Evolutionary conservation across 2,888 invertebrate genomes (phyloP), one percentile per base, ranked within the genome.

Genomic region (Steromphala cineraria): DNA sequence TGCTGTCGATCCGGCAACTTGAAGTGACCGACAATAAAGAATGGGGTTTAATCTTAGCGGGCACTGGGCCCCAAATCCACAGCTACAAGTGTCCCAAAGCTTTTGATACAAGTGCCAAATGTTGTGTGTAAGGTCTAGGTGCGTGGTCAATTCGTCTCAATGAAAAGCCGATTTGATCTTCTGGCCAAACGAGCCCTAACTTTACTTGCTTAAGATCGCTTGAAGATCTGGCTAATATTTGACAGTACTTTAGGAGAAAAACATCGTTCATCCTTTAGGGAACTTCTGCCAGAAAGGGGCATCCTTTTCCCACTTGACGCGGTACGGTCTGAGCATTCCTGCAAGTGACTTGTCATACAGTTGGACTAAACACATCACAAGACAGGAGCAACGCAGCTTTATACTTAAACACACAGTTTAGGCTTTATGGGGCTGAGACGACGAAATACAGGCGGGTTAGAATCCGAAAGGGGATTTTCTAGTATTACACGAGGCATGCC

Each of bases 101-200:
- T 75, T 79, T 79, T 79, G 79, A 79, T 62, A 67, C 71, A 71
- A 24, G 79, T 79, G 79, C 79, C 79, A 79, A 79, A 71, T 67
- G 67, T 53, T 67, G 67, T 52, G 62, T 52, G 21, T 53, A 19
- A 79, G 40, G n/a, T 79, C 71, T 19, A 71, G 52, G 31, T n/a
- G 52, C 36, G 53, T 79, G 79, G 79, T 79, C 79, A 79, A 67
- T 24, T 28, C 52, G 67, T 53, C 53, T 40, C 52, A 28, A 67
- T 46, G 31, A 52, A 21, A 31, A 67, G 71, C 52, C 53, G 28
- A n/a, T 53, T 67, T 79, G 67, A 79, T 79, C 79, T 24, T 71
- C 52, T 10, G 19, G 71, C 53, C 79, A 79, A 79, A 79, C 67
- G 71, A 71, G 19, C 52, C 31, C 79, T 79, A 79, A 79, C 79